Base-by-base conservation (phyloP, 1,140 invertebrate genomes). In the Theocolax elegans region DNA sequence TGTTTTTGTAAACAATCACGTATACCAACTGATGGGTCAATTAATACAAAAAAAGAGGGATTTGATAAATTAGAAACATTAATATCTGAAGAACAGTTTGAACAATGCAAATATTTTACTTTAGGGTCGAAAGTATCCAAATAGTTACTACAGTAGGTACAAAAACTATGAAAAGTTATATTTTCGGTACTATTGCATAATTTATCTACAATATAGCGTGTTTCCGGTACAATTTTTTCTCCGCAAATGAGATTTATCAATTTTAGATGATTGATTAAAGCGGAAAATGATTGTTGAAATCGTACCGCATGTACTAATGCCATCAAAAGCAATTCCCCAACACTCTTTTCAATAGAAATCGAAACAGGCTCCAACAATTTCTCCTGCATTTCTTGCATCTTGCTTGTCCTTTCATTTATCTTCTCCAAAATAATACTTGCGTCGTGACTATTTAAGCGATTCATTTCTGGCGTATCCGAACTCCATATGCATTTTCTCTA, bases 291-390 rank as follows among this genome's bases (percentile, higher is more conserved):
- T 0, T 15, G 15, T 53, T 53, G 19, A 53, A 27, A 27, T 15
- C 23, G 7, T 6, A 53, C 23, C 10, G 51, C 10, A 29, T 27
- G 27, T n/a, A 29, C 27, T 53, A 53, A 53, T 12, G 25, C 25
- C 23, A 53, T 53, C 17, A 87, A 75, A 73, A 71, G 31, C 40
- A 49, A 51, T 53, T 53, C 49, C 13, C 49, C 49, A 27, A 23
- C 3, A 29, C 21, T 53, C n/a, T 53, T 53, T 27, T 53, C 12
- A 12, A 4, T 1, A 1, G 25, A 29, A 25, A 13, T 23, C 21
- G 49, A 53, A n/a, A 46, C 15, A 46, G n/a, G 1, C 1, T 46
- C 12, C 44, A 46, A 46, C 12, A 46, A 7, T 12, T 46, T 12
- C 44, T 46, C n/a, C 19, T 46, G 7, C 19, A 46, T 46, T n/a